Evolutionary conservation across 2,113 vertebrate genomes (phyloP).

Genomic region (Chaetops frenatus): DNA sequence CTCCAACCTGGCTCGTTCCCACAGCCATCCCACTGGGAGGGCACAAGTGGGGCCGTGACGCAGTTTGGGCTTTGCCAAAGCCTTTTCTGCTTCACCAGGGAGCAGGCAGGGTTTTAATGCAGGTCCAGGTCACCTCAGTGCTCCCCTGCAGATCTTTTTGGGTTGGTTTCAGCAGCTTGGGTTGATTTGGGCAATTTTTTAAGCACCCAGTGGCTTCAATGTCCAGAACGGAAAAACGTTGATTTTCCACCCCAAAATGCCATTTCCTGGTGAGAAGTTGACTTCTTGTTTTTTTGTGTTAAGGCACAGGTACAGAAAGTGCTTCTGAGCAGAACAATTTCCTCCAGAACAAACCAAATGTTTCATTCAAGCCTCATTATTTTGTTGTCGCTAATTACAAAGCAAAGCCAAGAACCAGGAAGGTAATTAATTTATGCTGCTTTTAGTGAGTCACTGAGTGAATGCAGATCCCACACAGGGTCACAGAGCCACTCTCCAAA

Average conservation of each 20-base stretch:
- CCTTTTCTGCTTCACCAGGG: not conserved
- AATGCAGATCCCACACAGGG: not conserved
- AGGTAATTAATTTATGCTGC: slow-evolving; percentile 10
- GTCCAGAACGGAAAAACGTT: not conserved
- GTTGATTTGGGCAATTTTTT: not conserved
- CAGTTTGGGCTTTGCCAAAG: not conserved
- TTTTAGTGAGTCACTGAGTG: slow-evolving; percentile 15
- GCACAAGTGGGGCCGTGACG: fast-evolving
- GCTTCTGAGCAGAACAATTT: not conserved
- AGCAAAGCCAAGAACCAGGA: slow-evolving; percentile 3
- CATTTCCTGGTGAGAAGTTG: not conserved
- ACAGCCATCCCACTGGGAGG: not conserved
- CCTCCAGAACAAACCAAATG: slow-evolving; percentile 5
- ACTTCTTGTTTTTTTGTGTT: not conserved
- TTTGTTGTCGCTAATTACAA: not conserved
- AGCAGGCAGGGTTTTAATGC: not conserved
- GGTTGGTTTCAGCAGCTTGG: not conserved
- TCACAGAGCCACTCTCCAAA: not conserved
- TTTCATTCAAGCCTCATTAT: slow-evolving; percentile 4
- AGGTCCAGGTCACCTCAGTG: not conserved
- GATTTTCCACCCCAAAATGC: not conserved
- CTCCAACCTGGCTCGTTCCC: fast-evolving
- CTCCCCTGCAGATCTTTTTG: not conserved
- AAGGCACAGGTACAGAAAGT: not conserved
- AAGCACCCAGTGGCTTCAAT: not conserved